Conservation (phyloP, 2,888 invertebrate genomes). For the Aspidiotus destructor region DNA sequence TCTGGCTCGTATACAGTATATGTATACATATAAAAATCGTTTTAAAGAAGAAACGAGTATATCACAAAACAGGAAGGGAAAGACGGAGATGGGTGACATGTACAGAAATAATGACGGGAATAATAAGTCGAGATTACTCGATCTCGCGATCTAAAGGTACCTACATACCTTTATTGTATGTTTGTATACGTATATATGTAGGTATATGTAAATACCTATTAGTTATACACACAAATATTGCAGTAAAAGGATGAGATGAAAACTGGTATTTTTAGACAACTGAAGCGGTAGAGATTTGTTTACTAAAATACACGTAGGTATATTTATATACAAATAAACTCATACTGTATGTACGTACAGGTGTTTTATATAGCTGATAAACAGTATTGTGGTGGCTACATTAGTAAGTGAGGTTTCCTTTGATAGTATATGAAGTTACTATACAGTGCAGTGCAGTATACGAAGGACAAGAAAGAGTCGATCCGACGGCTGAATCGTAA, state of each 20-base stretch:
- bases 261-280: slow-evolving; percentile 15
- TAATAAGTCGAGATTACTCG: neutral
- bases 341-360: no score
- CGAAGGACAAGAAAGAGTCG: slow-evolving; percentile 11
- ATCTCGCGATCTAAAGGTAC: neutral
- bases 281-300: slow-evolving; percentile 9
- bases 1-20: slow-evolving; percentile 9
- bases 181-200: no score
- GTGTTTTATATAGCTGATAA: no score
- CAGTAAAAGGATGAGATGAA: neutral
- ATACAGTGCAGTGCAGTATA: no score
- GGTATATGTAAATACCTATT: no score
- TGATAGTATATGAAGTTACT: slow-evolving; percentile 17
- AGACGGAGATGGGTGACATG: neutral
- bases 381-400: no score
- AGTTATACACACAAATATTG: no score
- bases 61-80: neutral
- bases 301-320: neutral
- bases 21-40: slow-evolving; percentile 2
- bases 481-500: slow-evolving; percentile 4
- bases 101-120: neutral
- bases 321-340: slow-evolving; percentile 6
- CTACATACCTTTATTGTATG: no score
- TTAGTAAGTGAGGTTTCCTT: slow-evolving; percentile 12
- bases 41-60: slow-evolving; percentile 3